Conservation (phyloP, 1,140 invertebrate species). For the Saccostrea glomerata region DNA sequence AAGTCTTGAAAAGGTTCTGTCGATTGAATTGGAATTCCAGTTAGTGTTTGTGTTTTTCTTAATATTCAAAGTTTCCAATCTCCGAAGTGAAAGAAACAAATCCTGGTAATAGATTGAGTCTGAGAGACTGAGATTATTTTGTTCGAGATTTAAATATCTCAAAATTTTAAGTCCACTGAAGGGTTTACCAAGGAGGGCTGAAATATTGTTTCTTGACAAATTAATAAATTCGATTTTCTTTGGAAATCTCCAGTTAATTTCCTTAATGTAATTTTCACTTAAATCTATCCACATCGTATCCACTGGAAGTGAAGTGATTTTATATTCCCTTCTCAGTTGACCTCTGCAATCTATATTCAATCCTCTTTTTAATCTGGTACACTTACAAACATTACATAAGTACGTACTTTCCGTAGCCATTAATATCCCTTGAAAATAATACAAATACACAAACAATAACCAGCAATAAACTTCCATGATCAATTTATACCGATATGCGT, state of each 20-base stretch:
- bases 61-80: not conserved
- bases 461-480: not conserved
- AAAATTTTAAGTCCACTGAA: not conserved
- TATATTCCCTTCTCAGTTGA: not conserved
- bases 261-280: not conserved
- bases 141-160: not conserved
- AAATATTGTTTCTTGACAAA: slow-evolving; percentile 3
- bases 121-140: not conserved
- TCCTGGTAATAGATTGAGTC: not conserved
- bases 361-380: not conserved
- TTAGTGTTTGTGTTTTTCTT: not conserved
- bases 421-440: not conserved
- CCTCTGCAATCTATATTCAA: not conserved
- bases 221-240: not conserved
- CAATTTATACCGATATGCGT: not conserved
- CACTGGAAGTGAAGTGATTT: not conserved
- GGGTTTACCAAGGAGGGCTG: not conserved
- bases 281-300: not conserved
- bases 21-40: not conserved
- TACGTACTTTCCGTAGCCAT: not conserved
- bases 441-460: not conserved
- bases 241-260: not conserved
- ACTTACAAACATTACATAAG: not conserved
- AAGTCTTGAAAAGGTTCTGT: not conserved
- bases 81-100: not conserved